These are phyloP conservation scores for Lota lota DNA, from an alignment of 2,113 vertebrate species.

Conservation along the genomic window DNA sequence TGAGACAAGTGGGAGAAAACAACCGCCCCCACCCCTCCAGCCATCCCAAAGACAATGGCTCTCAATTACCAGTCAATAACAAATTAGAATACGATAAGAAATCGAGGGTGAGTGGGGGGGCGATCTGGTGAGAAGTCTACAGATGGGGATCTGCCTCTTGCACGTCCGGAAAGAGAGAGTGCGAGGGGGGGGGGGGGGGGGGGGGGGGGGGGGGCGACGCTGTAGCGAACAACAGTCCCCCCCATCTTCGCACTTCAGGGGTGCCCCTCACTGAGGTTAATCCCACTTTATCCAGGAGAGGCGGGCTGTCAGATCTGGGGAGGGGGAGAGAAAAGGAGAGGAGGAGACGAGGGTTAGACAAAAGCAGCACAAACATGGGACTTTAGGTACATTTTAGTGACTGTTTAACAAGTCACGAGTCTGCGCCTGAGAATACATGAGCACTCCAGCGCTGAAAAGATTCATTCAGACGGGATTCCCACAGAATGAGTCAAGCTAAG, in stretches of 20 bases:
- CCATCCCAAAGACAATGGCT: constrained; percentile 54
- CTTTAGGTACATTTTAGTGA: constrained; percentile 68
- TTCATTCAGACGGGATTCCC: constrained; percentile 37
- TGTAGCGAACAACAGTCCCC: constrained; percentile 1
- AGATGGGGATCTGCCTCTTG: constrained; percentile 58
- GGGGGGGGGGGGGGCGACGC: not conserved
- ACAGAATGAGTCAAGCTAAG: constrained; percentile 47
- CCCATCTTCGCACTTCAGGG: not conserved
- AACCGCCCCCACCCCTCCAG: constrained; percentile 28
- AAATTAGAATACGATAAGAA: constrained; percentile 74
- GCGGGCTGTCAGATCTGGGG: constrained; percentile 80
- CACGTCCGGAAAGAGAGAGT: constrained; percentile 20
- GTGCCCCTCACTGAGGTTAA: constrained; percentile 55
- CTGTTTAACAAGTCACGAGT: constrained; percentile 53
- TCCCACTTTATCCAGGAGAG: constrained; percentile 86
- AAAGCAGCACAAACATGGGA: constrained; percentile 54
- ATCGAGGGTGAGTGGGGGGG: constrained; percentile 37
- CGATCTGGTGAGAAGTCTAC: constrained; percentile 73
- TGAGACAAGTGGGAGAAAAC: constrained; percentile 49
- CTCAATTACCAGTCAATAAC: constrained; percentile 61
- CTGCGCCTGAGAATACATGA: constrained; percentile 30
- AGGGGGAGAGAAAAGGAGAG: constrained; percentile 12
- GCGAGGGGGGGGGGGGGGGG: not conserved
- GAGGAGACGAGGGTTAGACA: constrained; percentile 28
- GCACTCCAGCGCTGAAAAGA: constrained; percentile 34